phyloP scores from a whole-genome alignment of 2,113 vertebrate genomes.

The Hiodon alosoides region DNA sequence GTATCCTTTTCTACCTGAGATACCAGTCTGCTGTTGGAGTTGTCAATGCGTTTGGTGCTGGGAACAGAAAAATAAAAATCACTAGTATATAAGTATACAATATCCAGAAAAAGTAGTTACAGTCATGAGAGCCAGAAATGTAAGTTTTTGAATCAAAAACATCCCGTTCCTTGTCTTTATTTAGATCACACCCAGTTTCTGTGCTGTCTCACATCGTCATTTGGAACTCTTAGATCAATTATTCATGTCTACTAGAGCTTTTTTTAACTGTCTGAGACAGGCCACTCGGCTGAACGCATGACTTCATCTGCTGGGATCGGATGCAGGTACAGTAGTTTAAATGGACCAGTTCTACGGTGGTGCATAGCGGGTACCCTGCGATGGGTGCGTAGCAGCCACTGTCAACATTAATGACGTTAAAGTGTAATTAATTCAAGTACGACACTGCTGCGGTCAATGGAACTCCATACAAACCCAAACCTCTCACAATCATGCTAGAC shows the following conservation, averaged over 20 bases:
- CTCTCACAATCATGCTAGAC: background rate
- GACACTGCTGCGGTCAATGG: background rate
- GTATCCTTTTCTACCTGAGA: conserved; percentile 91
- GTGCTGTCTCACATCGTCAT: background rate
- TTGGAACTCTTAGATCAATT: background rate
- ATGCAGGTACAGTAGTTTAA: background rate
- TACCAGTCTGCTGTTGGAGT: conserved; percentile 90
- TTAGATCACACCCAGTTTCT: no score
- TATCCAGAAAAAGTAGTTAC: background rate
- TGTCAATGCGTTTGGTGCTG: conserved; percentile 87
- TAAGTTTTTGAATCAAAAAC: no score
- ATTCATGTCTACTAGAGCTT: background rate
- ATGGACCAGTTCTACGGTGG: background rate
- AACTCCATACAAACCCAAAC: background rate
- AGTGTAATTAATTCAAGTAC: background rate
- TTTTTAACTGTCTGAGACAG: background rate
- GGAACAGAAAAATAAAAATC: conserved; percentile 36
- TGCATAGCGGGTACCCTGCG: background rate
- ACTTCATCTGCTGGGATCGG: background rate
- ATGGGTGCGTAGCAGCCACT: background rate
- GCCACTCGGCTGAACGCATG: conserved; percentile 6
- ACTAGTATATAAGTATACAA: background rate
- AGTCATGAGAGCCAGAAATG: background rate
- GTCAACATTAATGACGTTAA: background rate
- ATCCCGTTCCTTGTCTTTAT: no score